Conservation (phyloP, 2,797 vertebrate species). For the Pitangus sulphuratus region DNA sequence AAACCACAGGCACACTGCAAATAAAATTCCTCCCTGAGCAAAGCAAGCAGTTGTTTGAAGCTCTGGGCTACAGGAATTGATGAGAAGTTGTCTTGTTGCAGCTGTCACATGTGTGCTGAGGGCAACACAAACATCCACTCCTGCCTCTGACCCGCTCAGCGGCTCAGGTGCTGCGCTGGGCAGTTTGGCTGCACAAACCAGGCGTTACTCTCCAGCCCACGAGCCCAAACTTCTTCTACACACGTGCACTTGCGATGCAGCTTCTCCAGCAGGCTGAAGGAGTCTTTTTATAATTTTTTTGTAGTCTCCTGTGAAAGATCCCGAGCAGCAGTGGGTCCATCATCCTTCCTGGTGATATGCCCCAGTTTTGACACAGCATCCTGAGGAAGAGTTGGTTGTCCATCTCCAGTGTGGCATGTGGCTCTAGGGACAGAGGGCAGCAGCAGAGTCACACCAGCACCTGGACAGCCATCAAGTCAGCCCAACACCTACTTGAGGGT, state of each 20-base stretch:
- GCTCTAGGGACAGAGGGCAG: neutral
- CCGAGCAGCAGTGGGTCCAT: neutral
- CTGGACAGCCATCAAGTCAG: accelerated
- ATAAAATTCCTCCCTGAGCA: neutral
- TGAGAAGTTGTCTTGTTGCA: neutral
- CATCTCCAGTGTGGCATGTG: accelerated
- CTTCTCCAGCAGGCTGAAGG: neutral
- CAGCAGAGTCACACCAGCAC: neutral
- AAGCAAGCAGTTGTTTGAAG: neutral
- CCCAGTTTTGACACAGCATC: neutral
- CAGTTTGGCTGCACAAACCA: neutral
- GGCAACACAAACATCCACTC: neutral
- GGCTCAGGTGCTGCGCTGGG: accelerated
- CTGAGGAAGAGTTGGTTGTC: neutral
- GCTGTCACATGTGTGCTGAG: neutral
- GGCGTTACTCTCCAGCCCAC: neutral
- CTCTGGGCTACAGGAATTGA: neutral
- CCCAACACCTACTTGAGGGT: accelerated
- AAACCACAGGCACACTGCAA: neutral
- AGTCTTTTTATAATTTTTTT: neutral
- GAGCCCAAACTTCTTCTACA: neutral
- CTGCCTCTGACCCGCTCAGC: accelerated
- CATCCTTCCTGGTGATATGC: neutral
- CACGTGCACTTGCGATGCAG: accelerated
- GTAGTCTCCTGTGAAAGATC: neutral